Evolutionary conservation across 2,113 vertebrate species (phyloP), one percentile per base, ranked within the genome.

Genomic region (Apteryx mantelli): DNA sequence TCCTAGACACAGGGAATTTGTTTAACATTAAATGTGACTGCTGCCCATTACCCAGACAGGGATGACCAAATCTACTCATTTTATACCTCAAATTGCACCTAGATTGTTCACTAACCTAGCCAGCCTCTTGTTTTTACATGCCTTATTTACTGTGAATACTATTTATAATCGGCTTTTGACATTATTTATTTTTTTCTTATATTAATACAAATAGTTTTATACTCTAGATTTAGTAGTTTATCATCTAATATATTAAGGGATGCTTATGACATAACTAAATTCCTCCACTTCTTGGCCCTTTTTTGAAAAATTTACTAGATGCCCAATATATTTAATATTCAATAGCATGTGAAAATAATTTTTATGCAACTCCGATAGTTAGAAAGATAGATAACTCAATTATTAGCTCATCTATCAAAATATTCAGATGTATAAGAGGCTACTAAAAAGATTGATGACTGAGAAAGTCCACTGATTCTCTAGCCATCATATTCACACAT

Each of bases 341-440:
- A 99, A 98, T 98, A 99, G 98, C 99, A 99, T 98, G 99, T 99
- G 99, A 98, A 97, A 99, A 99, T 99, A 99, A 99, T 99, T 99
- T 99, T 99, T 99, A 99, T 99, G 99, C 99, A 99, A 99, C 98
- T 99, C 98, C 98, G 98, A 99, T 99, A 99, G 99, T 99, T 99
- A 99, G 98, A 97, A 98, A 99, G 99, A 99, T 98, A 99, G 99
- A 99, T 99, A 99, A 99, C 99, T 99, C 99, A 99, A 99, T 99
- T 99, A 99, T 98, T 98, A 98, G 98, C 98, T 98, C 99, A 99
- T 99, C 98, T 99, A 99, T 99, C 99, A 99, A 99, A 99, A 98
- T 98, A 99, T 99, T 99, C 97, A 98, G 98, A 98, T 99, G 98
- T 98, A 97, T 98, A 98, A 98, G 98, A 99, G 98, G 98, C 98